phyloP scores from a whole-genome alignment of 2,113 vertebrate genomes.

The Sphaerodactylus townsendi region DNA sequence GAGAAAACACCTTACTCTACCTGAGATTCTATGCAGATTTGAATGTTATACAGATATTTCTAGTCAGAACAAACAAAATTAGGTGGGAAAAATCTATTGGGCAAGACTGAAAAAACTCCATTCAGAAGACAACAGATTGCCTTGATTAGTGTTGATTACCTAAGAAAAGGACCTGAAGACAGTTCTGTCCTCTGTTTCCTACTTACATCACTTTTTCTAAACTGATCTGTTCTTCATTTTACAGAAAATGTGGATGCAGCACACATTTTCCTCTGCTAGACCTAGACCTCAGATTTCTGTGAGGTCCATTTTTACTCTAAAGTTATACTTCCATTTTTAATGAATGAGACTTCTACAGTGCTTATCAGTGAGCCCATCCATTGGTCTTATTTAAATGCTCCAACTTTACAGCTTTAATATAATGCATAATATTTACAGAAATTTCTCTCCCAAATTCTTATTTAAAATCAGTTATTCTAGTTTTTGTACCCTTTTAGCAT shows the following conservation, averaged over 20 bases:
- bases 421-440: background rate
- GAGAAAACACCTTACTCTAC: too few species aligned
- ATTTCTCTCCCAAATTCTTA: background rate
- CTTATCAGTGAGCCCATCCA: background rate
- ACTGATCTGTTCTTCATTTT: background rate
- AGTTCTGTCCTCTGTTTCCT: background rate
- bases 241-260: background rate
- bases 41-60: too few species aligned
- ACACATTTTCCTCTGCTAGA: background rate
- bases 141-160: background rate
- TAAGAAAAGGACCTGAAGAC: too few species aligned
- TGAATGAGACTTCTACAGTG: background rate
- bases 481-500: background rate
- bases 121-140: background rate
- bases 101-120: background rate
- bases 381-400: background rate
- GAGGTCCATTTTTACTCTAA: background rate
- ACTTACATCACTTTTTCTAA: background rate
- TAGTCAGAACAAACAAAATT: too few species aligned
- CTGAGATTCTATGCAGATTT: too few species aligned
- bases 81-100: too few species aligned
- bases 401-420: background rate
- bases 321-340: background rate
- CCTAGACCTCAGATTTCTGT: background rate
- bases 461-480: background rate